Evolutionary conservation across 2,888 invertebrate species (phyloP).

Genomic region (Leucophora obtusa): DNA sequence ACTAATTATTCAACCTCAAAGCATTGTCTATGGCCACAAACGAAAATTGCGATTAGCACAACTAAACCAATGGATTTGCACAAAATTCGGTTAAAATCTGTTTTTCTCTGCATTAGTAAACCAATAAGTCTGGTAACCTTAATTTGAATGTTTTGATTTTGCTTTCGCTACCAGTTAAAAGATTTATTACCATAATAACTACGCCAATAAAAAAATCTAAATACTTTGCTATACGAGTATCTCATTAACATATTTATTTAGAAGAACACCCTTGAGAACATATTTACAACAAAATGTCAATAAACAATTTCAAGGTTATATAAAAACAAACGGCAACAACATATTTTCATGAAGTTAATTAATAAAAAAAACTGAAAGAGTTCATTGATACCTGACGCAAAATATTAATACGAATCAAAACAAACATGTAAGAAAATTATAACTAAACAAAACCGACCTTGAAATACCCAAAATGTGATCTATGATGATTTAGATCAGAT

Average conservation of each 20-base stretch:
- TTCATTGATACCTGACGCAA: background rate
- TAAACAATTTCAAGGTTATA: conserved; percentile 51
- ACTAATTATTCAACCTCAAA: no score
- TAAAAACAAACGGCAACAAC: background rate
- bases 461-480: no score
- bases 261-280: background rate
- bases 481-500: no score
- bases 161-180: background rate
- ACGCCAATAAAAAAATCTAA: background rate
- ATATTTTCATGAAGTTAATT: conserved; percentile 1
- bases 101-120: no score
- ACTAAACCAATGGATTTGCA: no score
- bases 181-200: background rate
- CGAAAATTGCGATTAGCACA: no score
- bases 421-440: no score
- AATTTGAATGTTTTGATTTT: background rate
- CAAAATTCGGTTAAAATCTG: no score
- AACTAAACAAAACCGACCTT: no score
- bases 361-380: background rate
- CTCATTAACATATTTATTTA: conserved; percentile 25
- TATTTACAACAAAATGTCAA: conserved; percentile 41
- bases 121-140: background rate
- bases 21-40: no score
- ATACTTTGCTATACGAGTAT: conserved; percentile 3
- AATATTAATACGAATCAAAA: background rate